These are phyloP conservation scores for Daubentonia madagascariensis DNA, from an alignment of 2,113 vertebrate species.

Conservation along the genomic window DNA sequence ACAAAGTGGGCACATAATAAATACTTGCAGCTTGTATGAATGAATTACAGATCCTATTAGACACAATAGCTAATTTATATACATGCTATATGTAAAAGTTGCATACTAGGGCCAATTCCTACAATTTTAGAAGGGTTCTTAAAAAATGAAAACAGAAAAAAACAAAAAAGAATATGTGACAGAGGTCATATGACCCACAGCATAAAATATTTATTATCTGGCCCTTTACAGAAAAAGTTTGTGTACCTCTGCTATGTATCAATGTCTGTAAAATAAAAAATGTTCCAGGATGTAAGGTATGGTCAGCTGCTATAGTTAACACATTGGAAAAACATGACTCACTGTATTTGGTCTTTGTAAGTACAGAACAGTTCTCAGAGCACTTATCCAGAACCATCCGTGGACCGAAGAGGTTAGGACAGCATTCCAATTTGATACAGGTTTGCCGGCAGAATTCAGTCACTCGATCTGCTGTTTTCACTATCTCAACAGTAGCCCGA, in stretches of 20 bases:
- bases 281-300: not conserved
- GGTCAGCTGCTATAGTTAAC: not conserved
- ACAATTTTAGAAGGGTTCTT: not conserved
- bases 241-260: not conserved
- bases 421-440: constrained; percentile 97
- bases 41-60: not conserved
- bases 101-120: not conserved
- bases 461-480: constrained; percentile 94
- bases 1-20: not conserved
- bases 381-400: constrained; percentile 96
- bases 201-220: constrained; percentile 28
- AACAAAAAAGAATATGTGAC: not conserved
- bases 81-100: not conserved
- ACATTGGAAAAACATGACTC: constrained; percentile 77
- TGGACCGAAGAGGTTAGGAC: constrained; percentile 97
- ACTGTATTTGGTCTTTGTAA: constrained; percentile 99
- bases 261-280: not conserved
- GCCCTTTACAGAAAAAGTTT: not conserved
- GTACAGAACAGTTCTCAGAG: constrained; percentile 97
- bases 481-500: constrained; percentile 96
- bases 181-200: not conserved
- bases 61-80: not conserved
- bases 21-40: not conserved
- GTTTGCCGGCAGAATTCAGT: constrained; percentile 97
- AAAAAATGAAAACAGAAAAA: constrained; percentile 46